Conservation (phyloP, 2,113 vertebrate genomes). For the Xenus cinereus region DNA sequence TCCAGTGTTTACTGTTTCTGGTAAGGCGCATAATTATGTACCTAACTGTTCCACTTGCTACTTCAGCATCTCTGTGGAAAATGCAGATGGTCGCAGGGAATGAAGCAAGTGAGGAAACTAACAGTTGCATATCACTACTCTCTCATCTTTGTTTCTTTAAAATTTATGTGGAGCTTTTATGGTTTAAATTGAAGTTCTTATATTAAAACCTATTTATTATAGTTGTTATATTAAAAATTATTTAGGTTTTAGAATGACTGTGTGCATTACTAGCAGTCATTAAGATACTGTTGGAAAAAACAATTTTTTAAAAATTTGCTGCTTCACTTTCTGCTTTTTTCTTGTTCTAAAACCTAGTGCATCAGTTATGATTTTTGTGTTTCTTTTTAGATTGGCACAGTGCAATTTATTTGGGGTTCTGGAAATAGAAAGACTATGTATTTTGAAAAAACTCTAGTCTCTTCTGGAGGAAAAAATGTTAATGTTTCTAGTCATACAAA, state of each 20-base stretch:
- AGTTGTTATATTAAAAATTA: not conserved
- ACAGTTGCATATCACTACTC: not conserved
- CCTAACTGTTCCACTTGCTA: not conserved
- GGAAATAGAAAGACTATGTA: not conserved
- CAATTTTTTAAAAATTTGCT: not conserved
- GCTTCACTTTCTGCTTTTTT: not conserved
- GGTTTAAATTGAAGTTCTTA: not conserved
- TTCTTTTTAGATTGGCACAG: not conserved
- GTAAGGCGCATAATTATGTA: not conserved
- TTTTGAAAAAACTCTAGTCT: not conserved
- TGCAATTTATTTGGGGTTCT: not conserved
- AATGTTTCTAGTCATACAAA: not conserved
- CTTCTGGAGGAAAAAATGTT: not conserved
- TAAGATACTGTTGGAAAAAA: not conserved
- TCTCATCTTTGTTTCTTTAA: not conserved
- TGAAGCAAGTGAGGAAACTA: not conserved
- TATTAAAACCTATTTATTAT: not conserved
- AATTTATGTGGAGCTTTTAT: not conserved
- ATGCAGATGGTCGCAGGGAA: not conserved
- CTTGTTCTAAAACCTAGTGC: not conserved
- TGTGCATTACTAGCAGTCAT: not conserved
- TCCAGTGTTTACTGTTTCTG: not conserved
- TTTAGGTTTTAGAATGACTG: not conserved
- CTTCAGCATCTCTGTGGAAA: not conserved
- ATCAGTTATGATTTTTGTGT: not conserved